Conservation (phyloP, 2,797 vertebrate species). For the Lacerta viridis region DNA sequence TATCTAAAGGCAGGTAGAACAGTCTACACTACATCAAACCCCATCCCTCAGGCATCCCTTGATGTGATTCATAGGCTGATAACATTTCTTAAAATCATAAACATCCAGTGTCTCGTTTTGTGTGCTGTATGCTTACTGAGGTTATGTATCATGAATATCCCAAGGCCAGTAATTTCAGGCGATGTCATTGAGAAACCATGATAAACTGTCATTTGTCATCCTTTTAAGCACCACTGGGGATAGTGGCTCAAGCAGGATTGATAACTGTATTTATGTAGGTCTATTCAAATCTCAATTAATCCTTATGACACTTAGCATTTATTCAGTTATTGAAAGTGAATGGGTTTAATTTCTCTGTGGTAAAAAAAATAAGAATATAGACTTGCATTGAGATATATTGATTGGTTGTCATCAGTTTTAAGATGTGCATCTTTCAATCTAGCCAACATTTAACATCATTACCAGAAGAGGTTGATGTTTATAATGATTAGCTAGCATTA, state of each 20-base stretch:
- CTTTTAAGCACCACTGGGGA: background rate
- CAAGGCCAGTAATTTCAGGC: background rate
- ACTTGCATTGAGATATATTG: constrained; percentile 6
- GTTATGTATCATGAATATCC: background rate
- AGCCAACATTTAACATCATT: background rate
- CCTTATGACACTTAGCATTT: constrained; percentile 21
- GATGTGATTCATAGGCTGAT: background rate
- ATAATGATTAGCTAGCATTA: constrained; percentile 14
- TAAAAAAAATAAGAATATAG: background rate
- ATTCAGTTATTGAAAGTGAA: constrained; percentile 2
- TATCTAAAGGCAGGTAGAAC: background rate
- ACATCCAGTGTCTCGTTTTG: background rate
- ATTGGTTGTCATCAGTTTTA: background rate
- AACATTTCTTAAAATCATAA: background rate
- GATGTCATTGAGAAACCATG: background rate
- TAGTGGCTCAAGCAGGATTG: background rate
- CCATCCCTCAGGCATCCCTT: background rate
- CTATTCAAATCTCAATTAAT: constrained; percentile 6
- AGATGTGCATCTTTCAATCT: constrained; percentile 9
- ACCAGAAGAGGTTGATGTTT: constrained; percentile 10
- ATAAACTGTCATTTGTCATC: background rate
- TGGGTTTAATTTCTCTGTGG: constrained; percentile 12
- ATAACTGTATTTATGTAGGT: constrained; percentile 12
- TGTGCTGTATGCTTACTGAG: background rate
- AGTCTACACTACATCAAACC: background rate